Conservation (phyloP, 1,140 invertebrate genomes). For the Diachasmimorpha longicaudata region DNA sequence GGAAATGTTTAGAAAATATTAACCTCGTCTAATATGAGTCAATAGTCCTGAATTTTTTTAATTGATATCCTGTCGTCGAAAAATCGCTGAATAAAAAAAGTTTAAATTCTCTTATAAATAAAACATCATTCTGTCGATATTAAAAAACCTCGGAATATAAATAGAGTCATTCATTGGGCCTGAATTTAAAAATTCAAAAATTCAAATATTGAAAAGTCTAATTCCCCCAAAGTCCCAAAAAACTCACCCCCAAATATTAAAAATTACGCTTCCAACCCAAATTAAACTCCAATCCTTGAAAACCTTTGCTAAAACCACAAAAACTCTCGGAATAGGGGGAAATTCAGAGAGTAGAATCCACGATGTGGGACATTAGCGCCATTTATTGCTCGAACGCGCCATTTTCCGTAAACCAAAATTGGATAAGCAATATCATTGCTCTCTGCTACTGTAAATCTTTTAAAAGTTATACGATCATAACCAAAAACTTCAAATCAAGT, state of each 20-base stretch:
- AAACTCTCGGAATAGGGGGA: constrained; percentile 43
- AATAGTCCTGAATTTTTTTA: neutral
- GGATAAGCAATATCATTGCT: constrained; percentile 12
- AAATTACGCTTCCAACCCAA: neutral
- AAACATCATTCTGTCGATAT: neutral
- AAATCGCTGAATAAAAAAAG: too few species aligned
- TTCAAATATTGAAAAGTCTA: constrained; percentile 45
- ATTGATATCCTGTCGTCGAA: too few species aligned
- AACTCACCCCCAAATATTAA: neutral
- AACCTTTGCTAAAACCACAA: constrained; percentile 17
- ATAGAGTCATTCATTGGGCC: constrained; percentile 32
- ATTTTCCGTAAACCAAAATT: constrained; percentile 58
- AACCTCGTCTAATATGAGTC: too few species aligned
- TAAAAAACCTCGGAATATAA: neutral
- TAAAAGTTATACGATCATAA: neutral
- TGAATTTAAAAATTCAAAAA: constrained; percentile 61
- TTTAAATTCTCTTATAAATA: too few species aligned
- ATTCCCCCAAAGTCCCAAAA: neutral
- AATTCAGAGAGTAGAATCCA: constrained; percentile 47
- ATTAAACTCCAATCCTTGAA: neutral
- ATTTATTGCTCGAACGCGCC: constrained; percentile 61
- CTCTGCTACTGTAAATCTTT: neutral
- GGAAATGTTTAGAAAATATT: too few species aligned
- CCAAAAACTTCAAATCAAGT: neutral
- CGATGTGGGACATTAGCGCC: constrained; percentile 56